A percentile compares a stretch with the other conserved stretches of the same genome.
These are phyloP conservation scores for Tricholauxania praeusta DNA, from an alignment of 2,888 invertebrate species.

Conservation along the genomic window DNA sequence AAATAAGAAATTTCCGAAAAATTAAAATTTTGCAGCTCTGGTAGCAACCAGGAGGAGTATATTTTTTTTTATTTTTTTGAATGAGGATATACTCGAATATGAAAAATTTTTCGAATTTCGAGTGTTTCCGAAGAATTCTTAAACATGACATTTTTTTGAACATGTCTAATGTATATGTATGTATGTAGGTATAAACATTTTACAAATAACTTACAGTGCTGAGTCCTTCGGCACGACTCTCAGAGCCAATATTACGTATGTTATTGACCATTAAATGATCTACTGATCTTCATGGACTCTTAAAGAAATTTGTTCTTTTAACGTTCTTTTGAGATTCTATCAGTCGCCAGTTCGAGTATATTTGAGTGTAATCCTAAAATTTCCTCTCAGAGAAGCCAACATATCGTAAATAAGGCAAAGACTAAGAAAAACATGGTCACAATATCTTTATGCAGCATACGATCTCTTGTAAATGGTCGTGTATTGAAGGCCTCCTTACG, in stretches of 20 bases:
- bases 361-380: conserved; percentile 16
- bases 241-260: not conserved
- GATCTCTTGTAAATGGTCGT: conserved; percentile 65
- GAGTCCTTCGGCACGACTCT: conserved; percentile 8
- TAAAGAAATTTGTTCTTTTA: not conserved
- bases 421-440: conserved; percentile 66
- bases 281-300: not conserved
- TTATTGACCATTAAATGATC: conserved; percentile 9
- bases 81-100: too few species aligned
- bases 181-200: conserved; percentile 9
- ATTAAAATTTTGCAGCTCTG: too few species aligned
- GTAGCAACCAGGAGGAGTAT: too few species aligned
- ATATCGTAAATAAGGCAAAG: conserved; percentile 56
- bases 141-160: too few species aligned
- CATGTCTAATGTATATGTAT: not conserved
- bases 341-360: not conserved
- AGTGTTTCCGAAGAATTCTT: too few species aligned
- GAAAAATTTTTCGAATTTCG: too few species aligned
- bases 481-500: conserved; percentile 64
- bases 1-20: too few species aligned
- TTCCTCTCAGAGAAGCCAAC: conserved; percentile 34
- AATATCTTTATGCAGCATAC: conserved; percentile 65
- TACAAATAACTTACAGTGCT: conserved; percentile 22
- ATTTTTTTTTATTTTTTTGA: too few species aligned
- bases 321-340: not conserved